These are phyloP conservation scores for Mus minutoides DNA, from an alignment of 2,797 vertebrate species.

Conservation along the genomic window DNA sequence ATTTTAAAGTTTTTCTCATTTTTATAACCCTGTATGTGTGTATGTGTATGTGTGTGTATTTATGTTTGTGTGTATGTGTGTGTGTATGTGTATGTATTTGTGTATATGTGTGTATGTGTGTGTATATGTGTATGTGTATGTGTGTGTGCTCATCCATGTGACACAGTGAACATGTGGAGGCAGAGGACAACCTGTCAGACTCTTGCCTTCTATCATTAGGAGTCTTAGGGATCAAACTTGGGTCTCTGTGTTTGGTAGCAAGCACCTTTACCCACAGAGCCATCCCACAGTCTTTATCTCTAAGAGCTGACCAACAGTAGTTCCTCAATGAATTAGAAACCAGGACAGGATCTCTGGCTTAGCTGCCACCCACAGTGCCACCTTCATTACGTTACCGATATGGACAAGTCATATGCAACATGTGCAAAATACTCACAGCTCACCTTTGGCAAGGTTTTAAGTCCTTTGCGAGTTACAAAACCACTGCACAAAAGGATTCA, in stretches of 20 bases:
- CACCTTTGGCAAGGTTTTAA: constrained; percentile 53
- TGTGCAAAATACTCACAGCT: constrained; percentile 4
- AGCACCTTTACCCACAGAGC: background rate
- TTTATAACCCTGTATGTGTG: background rate
- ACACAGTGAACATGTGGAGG: background rate
- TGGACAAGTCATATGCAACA: background rate
- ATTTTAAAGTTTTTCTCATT: background rate
- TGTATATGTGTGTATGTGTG: background rate
- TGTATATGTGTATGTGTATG: background rate
- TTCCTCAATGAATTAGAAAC: constrained; percentile 30
- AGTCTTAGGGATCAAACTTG: background rate
- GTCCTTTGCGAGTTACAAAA: constrained; percentile 56
- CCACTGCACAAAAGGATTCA: constrained; percentile 70
- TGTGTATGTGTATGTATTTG: no score
- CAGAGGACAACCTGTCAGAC: background rate
- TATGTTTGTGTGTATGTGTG: background rate
- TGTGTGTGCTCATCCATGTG: background rate
- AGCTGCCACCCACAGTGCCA: constrained; percentile 18
- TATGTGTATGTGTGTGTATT: background rate
- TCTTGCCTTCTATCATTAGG: background rate
- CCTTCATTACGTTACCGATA: background rate
- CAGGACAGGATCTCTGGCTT: background rate
- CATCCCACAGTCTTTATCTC: background rate
- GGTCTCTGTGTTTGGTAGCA: background rate
- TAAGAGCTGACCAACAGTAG: constrained; percentile 27